These are phyloP conservation scores for Drosophila tsacasi DNA, from an alignment of 1,140 invertebrate genomes.

Conservation along the genomic window DNA sequence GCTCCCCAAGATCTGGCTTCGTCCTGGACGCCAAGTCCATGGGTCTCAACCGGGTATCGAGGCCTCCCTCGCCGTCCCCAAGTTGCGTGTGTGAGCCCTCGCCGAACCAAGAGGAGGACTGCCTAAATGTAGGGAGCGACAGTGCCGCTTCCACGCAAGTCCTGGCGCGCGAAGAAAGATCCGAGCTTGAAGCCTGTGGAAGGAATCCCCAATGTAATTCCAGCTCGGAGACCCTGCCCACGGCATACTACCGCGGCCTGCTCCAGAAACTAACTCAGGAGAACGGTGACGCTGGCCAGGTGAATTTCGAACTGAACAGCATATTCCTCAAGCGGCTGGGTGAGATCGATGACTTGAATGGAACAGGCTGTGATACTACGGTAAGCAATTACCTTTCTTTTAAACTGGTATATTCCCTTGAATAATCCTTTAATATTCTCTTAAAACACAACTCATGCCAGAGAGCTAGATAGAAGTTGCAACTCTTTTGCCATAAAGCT, in stretches of 20 bases:
- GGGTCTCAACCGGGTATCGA: conserved; percentile 26
- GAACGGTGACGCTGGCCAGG: conserved; percentile 37
- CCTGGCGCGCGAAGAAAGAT: neutral
- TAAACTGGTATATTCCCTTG: neutral
- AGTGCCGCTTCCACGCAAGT: neutral
- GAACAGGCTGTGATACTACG: conserved; percentile 27
- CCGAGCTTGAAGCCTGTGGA: neutral
- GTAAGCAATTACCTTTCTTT: conserved; percentile 8
- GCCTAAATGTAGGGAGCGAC: neutral
- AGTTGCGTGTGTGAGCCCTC: neutral
- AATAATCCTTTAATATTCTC: neutral
- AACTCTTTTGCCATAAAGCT: neutral
- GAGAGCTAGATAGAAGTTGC: neutral
- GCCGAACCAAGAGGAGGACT: neutral
- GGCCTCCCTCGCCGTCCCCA: neutral
- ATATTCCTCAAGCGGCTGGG: conserved; percentile 63
- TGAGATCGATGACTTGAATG: conserved; percentile 58
- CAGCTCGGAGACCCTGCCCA: conserved; percentile 20
- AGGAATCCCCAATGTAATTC: conserved; percentile 3
- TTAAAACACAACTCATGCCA: neutral
- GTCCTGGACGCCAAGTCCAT: conserved; percentile 49
- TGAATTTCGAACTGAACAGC: conserved; percentile 63
- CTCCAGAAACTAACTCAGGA: conserved; percentile 32
- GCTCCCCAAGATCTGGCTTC: conserved; percentile 29
- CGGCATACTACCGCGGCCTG: conserved; percentile 42